Percentiles rank a stretch among this genome's conserved stretches.
Evolutionary conservation across 2,888 invertebrate species (phyloP).

Genomic region (Lasioglossum villosulum): DNA sequence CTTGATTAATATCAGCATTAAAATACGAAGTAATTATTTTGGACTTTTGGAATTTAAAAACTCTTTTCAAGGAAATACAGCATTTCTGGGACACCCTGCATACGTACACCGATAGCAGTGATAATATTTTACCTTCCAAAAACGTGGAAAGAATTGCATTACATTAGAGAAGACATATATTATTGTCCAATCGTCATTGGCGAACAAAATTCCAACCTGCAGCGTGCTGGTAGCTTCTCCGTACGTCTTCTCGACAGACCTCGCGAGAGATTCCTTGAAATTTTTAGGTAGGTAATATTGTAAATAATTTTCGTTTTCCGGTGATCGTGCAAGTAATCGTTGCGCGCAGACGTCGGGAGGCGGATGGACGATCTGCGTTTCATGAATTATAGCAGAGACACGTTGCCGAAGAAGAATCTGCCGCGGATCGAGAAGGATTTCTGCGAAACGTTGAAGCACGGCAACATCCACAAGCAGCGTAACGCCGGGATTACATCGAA

Average conservation of each 20-base stretch:
- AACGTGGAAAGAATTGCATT: too few species aligned
- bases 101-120: too few species aligned
- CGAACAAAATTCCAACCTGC: too few species aligned
- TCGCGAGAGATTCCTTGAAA: neutral
- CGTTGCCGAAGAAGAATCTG: neutral
- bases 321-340: neutral
- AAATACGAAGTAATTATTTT: too few species aligned
- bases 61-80: too few species aligned
- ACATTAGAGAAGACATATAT: too few species aligned
- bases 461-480: neutral
- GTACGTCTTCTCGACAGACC: neutral
- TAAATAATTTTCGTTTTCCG: neutral
- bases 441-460: neutral
- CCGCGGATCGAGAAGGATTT: neutral
- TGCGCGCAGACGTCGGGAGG: neutral
- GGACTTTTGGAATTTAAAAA: too few species aligned
- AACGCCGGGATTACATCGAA: slow-evolving; percentile 4
- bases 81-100: too few species aligned
- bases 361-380: neutral
- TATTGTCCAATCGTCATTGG: too few species aligned
- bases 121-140: too few species aligned
- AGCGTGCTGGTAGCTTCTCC: too few species aligned
- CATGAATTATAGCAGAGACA: neutral
- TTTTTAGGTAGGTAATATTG: neutral
- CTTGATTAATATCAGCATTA: too few species aligned